Evolutionary conservation across 2,888 invertebrate genomes (phyloP), one percentile per base, ranked within the genome.

Genomic region (Melipona bicolor): DNA sequence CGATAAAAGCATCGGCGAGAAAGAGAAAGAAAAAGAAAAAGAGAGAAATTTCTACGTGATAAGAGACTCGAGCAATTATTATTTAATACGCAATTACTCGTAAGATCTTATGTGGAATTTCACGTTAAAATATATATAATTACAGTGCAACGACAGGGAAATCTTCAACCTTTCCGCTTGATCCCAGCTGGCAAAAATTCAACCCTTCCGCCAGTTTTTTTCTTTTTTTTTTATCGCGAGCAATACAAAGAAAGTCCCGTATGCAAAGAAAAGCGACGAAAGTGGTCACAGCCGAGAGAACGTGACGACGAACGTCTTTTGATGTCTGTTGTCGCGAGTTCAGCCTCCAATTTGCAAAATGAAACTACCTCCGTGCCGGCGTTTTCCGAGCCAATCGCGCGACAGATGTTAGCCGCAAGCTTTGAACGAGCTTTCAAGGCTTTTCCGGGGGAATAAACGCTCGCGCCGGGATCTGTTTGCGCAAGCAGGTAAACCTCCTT

Each of bases 1-100:
- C 91, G 91, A 90, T 91, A 90, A 91, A 90, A 87, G 81, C 75
- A 73, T 84, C 13, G 13, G 6, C 49, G 71, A 21, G 19, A 24
- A 0, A 19, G 21, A 24, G 59, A 4, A 13, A 43, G 24, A 5
- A 4, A 6, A 15, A 6, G 6, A 36, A 5, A 36, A 36, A 36
- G 36, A 36, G 4, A 36, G 36, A 36, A 36, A 36, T 9, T 36
- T 36, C 36, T 36, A 36, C 36, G 36, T 36, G 36, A 36, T 36
- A 36, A 9, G 43, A 43, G 43, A 43, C 43, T 43, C 9, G 43
- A 9, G 43, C 43, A 43, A 43, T 43, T 43, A 43, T 43, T 43
- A 43, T 2, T 43, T 43, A 43, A 43, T 9, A 2, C 9, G 43
- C 43, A 43, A 43, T 43, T 43, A 43, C 36, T 43, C 9, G 36